phyloP scores from a whole-genome alignment of 2,888 invertebrate genomes.

The Anodontia alba region DNA sequence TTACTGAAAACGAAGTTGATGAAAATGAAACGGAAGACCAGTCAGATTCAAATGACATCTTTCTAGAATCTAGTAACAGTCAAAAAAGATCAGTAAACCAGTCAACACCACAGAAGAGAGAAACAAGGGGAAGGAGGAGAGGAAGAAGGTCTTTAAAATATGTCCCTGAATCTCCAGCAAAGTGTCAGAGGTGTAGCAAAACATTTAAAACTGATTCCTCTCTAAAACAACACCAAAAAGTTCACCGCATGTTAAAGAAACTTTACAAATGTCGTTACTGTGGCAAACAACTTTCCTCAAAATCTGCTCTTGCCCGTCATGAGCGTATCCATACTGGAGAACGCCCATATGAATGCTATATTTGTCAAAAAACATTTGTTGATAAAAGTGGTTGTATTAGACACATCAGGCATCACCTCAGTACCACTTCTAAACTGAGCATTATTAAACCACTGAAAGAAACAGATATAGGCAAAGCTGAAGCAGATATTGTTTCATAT shows the following conservation, averaged over 20 bases:
- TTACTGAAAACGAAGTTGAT: constrained; percentile 15
- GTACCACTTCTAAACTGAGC: background rate
- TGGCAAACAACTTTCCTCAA: constrained; percentile 54
- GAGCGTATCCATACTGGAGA: constrained; percentile 57
- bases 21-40: constrained; percentile 3
- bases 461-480: background rate
- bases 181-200: constrained; percentile 58
- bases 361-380: constrained; percentile 59
- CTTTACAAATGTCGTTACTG: constrained; percentile 59
- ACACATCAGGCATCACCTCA: constrained; percentile 44
- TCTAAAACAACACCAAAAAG: constrained; percentile 51
- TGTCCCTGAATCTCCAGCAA: constrained; percentile 48
- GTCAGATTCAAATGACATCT: background rate
- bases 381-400: constrained; percentile 59
- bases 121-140: background rate
- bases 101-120: background rate
- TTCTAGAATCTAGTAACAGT: background rate
- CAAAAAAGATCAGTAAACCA: background rate
- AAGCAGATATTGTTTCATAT: background rate
- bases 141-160: background rate
- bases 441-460: background rate
- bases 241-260: constrained; percentile 62
- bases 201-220: constrained; percentile 47
- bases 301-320: constrained; percentile 51
- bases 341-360: constrained; percentile 54